Conservation (phyloP, 2,888 invertebrate species). For the Tillus elongatus region DNA sequence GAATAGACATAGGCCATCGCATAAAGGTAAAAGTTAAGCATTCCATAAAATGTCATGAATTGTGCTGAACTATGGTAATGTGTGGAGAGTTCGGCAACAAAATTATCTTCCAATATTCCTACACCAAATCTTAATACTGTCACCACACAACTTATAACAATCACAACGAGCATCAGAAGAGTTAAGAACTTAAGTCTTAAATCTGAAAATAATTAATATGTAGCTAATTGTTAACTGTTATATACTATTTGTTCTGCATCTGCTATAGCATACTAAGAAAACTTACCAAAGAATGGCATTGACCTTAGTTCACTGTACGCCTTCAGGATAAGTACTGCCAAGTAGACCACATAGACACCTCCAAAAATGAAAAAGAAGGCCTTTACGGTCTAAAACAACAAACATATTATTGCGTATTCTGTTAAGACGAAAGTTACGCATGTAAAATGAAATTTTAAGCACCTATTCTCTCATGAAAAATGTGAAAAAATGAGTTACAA, state of each 20-base stretch:
- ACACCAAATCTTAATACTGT: slow-evolving; percentile 79
- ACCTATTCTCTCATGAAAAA: background rate
- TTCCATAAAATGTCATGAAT: slow-evolving; percentile 90
- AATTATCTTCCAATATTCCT: slow-evolving; percentile 86
- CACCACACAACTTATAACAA: slow-evolving; percentile 63
- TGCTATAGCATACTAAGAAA: no score
- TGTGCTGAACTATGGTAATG: slow-evolving; percentile 88
- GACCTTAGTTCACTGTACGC: slow-evolving; percentile 91
- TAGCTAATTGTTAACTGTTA: no score
- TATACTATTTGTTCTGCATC: no score
- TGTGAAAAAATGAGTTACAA: background rate
- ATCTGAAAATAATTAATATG: slow-evolving; percentile 53
- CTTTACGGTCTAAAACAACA: slow-evolving; percentile 69
- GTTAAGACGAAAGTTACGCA: background rate
- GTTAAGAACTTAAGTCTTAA: slow-evolving; percentile 86
- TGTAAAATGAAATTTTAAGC: background rate
- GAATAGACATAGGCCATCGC: slow-evolving; percentile 92
- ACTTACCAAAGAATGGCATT: slow-evolving; percentile 99
- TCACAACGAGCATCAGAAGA: slow-evolving; percentile 70
- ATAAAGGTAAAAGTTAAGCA: slow-evolving; percentile 88
- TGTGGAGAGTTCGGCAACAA: slow-evolving; percentile 79
- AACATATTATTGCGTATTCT: slow-evolving; percentile 11
- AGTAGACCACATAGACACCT: slow-evolving; percentile 75
- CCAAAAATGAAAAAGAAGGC: slow-evolving; percentile 82
- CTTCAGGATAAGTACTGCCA: slow-evolving; percentile 71